phyloP scores from a whole-genome alignment of 2,888 invertebrate species.

The Molanna angustata region DNA sequence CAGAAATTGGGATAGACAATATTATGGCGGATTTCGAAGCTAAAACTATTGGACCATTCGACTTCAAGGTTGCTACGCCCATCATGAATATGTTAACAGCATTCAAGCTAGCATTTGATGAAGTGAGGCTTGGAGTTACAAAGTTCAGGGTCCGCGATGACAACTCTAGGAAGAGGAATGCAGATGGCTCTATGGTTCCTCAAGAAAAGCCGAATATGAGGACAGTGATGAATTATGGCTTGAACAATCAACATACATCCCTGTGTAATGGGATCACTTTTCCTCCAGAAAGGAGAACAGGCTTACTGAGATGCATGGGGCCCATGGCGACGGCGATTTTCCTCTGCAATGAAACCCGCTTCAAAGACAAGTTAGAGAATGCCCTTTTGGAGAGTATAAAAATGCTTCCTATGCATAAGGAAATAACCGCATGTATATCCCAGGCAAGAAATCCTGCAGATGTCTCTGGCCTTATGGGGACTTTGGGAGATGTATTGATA shows the following conservation, averaged over 20 bases:
- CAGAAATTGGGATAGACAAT: too few species aligned
- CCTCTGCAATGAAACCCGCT: neutral
- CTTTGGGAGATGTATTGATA: neutral
- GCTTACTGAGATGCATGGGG: neutral
- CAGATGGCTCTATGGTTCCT: neutral
- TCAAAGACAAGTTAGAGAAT: conserved; percentile 1
- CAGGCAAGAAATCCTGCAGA: neutral
- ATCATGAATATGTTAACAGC: conserved; percentile 1
- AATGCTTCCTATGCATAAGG: conserved; percentile 3
- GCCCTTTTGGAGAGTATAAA: neutral
- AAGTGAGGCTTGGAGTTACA: neutral
- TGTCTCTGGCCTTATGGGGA: neutral
- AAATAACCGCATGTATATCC: neutral
- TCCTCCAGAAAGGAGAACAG: conserved; percentile 4
- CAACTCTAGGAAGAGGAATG: neutral
- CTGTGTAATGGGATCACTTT: neutral
- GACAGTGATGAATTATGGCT: neutral
- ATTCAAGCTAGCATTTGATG: neutral
- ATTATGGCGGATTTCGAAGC: too few species aligned
- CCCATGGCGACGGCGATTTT: neutral
- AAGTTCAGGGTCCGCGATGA: conserved; percentile 1
- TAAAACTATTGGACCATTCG: too few species aligned
- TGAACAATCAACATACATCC: neutral
- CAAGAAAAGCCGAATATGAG: neutral
- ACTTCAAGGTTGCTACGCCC: neutral